Evolutionary conservation across 2,888 invertebrate species (phyloP).

Genomic region (Calameuta idolon): DNA sequence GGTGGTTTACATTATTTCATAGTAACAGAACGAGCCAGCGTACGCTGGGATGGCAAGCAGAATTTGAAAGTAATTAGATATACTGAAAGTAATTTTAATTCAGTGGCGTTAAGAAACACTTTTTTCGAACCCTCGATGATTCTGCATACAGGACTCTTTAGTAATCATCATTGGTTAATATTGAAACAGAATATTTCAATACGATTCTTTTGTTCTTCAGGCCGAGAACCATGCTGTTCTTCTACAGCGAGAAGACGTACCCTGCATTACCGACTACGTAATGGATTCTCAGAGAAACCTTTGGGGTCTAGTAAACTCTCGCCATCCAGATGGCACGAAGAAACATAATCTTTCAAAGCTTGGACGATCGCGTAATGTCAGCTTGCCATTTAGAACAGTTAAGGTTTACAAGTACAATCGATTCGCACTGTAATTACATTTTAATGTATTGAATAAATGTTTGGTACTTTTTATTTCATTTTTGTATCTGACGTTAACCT

Average conservation of each 20-base stretch:
- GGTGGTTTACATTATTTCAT: conserved; percentile 67
- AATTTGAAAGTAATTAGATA: conserved; percentile 44
- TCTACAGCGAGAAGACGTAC: conserved; percentile 45
- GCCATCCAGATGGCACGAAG: conserved; percentile 15
- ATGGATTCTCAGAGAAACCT: conserved; percentile 44
- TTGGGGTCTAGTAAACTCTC: conserved; percentile 46
- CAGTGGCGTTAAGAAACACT: conserved; percentile 7
- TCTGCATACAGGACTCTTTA: not conserved
- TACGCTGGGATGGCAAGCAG: conserved; percentile 67
- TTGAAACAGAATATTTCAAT: not conserved
- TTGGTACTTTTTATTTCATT: not conserved
- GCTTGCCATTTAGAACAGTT: conserved; percentile 28
- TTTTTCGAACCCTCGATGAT: not conserved
- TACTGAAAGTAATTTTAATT: not conserved
- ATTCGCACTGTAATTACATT: conserved; percentile 4
- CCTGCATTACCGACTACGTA: conserved; percentile 47
- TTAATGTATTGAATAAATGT: not conserved
- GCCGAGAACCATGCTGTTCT: conserved; percentile 48
- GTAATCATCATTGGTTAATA: not conserved
- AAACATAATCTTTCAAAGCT: not conserved
- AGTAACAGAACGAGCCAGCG: conserved; percentile 64
- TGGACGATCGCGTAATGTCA: conserved; percentile 10
- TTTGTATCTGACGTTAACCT: not conserved
- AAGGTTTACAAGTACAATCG: conserved; percentile 30
- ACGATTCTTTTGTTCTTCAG: conserved; percentile 18